Evolutionary conservation across 2,888 invertebrate genomes (phyloP), one percentile per base, ranked within the genome.

Genomic region (Andrena flavipes): DNA sequence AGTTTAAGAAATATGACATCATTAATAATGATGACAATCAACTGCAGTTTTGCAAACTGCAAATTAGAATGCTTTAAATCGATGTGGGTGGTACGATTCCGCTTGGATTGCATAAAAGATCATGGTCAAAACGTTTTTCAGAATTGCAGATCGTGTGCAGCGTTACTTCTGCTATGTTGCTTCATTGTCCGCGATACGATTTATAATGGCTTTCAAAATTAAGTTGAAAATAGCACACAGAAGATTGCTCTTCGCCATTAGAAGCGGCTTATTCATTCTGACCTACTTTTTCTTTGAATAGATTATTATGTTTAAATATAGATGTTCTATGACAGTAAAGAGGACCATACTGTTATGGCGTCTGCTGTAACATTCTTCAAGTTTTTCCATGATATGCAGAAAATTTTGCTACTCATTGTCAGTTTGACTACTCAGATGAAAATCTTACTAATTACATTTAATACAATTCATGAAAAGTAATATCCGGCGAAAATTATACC

Each of bases 51-150:
- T 13, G 30, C 71, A 42, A 69, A 69, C 13, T 48, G 42, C 35
- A 10, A 10, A 35, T 67, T 70, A 29, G 63, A 54, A 56, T 77
- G 51, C 77, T 72, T 70, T 42, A 56, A 80, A 59, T 63, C 48
- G 29, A 69, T 72, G 81, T 79, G 56, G 68, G 60, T 70, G 72
- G 63, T 42, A 73, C 70, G n/a, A 69, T 77, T 73, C 81, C 54
- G 60, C 59, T 77, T 35, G 60, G 48, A 80, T 63, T 48, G 77
- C 64, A 81, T 65, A 65, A 81, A 83, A 81, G 82, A 81, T 83
- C 81, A 83, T 82, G 82, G 82, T 69, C 82, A 77, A 81, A 83
- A 81, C 82, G 82, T 77, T 83, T 83, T 81, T 65, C 82, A 83
- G 67, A 81, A 83, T 83, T 77, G 54, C 69, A 64, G 72, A 49